Base-by-base conservation (phyloP, 2,797 vertebrate genomes). In the Lindbergichthys nudifrons region DNA sequence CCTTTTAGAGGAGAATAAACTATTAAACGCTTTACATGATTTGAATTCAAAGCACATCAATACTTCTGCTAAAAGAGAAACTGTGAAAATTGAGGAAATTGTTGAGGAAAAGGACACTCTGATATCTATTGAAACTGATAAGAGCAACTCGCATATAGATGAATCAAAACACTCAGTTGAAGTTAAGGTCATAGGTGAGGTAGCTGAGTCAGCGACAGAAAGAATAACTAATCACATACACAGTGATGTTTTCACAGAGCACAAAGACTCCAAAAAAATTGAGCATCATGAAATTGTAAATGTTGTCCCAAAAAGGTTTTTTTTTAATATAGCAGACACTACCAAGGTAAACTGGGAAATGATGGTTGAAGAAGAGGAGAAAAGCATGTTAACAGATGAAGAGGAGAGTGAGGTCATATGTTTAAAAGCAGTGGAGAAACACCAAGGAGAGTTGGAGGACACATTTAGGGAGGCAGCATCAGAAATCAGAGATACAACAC, bases 281-380 rank as follows among this genome's bases (percentile, higher is more conserved):
- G 68, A 79, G 45, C 32, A 23, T 51, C 3, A 2, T 65, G 47
- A 75, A 51, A 52, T 53, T 5, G 46, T 76, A 51, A 23, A 77
- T 48, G 39, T 10, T 7, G 47, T 52, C 18, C 19, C 54, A 18
- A 73, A 70, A 65, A 14, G 26, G 50, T 30, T 32, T 11, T 70
- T 7, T 41, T n/a, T n/a, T n/a, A n/a, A 45, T 72, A 64, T 42
- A 10, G 46, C 23, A 52, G 56, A 75, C 56, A 47, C 26, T 4
- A 4, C 21, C 13, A 74, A 74, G 18, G 32, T 32, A 18, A 81
- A 82, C 60, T 92, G 87, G 89, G 84, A 93, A 79, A 82, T 65
- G 75, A 86, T 90, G 85, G 84, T 86, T 8, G 83, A 90, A 69
- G 88, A 89, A 46, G 88, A 90, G 30, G 87, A 90, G 68, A 51